Evolutionary conservation across 2,888 invertebrate genomes (phyloP).

Genomic region (Cabera pusaria): DNA sequence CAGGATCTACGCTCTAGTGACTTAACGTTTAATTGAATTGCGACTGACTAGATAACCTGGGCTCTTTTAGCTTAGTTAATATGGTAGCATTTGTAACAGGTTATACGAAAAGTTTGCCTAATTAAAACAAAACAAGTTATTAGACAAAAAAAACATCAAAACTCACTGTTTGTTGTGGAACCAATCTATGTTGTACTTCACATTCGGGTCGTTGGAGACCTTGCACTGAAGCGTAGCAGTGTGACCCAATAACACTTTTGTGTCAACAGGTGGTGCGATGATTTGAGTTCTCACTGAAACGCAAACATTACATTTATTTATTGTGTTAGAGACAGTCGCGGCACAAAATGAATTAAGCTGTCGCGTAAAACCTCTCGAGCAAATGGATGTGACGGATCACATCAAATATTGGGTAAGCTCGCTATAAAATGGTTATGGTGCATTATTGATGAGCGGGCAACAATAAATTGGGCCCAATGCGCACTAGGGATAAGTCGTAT

Average conservation of each 20-base stretch:
- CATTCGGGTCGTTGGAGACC: constrained; percentile 95
- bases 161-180: constrained; percentile 93
- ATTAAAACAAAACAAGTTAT: no score
- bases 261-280: constrained; percentile 95
- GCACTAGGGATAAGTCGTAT: constrained; percentile 20
- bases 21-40: no score
- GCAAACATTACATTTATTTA: constrained; percentile 23
- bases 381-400: constrained; percentile 22
- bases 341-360: constrained; percentile 22
- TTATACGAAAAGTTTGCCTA: no score
- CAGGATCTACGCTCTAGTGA: no score
- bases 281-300: constrained; percentile 95
- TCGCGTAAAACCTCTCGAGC: constrained; percentile 22
- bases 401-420: constrained; percentile 15
- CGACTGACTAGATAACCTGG: no score
- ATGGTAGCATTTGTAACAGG: no score
- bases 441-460: constrained; percentile 22
- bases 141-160: constrained; percentile 5
- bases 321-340: constrained; percentile 13
- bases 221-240: constrained; percentile 97
- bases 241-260: constrained; percentile 94
- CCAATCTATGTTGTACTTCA: constrained; percentile 94
- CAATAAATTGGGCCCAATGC: constrained; percentile 22
- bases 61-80: no score
- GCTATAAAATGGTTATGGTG: constrained; percentile 24